Evolutionary conservation across 2,888 invertebrate species (phyloP), one percentile per base, ranked within the genome.

Genomic region (Cantharis rustica): DNA sequence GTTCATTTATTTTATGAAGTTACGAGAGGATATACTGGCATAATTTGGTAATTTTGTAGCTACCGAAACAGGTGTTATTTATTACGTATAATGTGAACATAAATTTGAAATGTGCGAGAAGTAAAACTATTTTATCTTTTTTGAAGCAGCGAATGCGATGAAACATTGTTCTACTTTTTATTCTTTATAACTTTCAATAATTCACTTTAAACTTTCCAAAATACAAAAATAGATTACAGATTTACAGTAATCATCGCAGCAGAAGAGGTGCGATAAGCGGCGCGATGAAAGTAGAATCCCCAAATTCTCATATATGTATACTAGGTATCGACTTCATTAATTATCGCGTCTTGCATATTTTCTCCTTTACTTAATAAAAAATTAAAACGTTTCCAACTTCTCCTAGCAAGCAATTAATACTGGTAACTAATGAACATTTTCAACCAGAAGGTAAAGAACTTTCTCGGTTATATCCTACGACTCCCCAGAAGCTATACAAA

Each of bases 31-130:
- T 74, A 74, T 75, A 71, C 74, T 68, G 76, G 75, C 78, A 78
- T 78, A 80, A 78, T 80, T 80, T 73, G 68, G 80, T 78, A 78
- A 78, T 80, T 80, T 78, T 71, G 69, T 73, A 70, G 78, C 71
- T 73, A 80, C 72, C 71, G 78, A 77, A 80, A 78, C 80, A 80
- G 80, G 80, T 80, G 80, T 78, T 78, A 77, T 80, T 77, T 80
- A 80, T 75, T 77, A 76, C 74, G 79, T 72, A 77, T 79, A 79
- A 79, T 79, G 79, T 66, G 72, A 72, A 69, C 80, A 80, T 80
- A 78, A 78, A 80, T 78, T 77, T 74, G 69, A 77, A 76, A 78
- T 78, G 76, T 77, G 74, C 72, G 75, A 74, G 72, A 75, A 77
- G 77, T 72, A 72, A 73, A 73, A 79, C 73, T 76, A 75, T 77